phyloP scores from a whole-genome alignment of 2,888 invertebrate genomes.

The Agrochola lota region DNA sequence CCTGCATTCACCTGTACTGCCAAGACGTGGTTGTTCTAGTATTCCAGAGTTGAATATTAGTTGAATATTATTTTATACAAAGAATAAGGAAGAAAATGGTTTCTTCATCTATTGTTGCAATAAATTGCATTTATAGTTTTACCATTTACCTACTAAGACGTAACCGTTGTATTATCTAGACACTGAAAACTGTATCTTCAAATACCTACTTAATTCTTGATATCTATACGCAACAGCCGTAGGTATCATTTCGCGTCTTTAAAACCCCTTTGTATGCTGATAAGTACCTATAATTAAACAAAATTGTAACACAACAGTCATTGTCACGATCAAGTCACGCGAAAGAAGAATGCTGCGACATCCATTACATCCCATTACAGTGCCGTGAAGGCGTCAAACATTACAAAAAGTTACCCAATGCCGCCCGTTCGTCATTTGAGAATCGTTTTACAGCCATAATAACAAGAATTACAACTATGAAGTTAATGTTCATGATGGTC shows the following conservation, averaged over 20 bases:
- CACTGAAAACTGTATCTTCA: background rate
- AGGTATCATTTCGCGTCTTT: conserved; percentile 14
- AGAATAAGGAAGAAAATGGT: background rate
- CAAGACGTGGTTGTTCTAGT: conserved; percentile 11
- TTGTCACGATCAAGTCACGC: conserved; percentile 41
- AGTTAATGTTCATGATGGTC: conserved; percentile 58
- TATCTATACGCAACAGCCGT: background rate
- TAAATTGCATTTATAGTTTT: background rate
- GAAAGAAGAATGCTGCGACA: conserved; percentile 65
- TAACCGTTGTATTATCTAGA: background rate
- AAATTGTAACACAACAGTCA: conserved; percentile 51
- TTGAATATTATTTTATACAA: background rate
- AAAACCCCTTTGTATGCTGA: conserved; percentile 35
- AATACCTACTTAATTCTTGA: background rate
- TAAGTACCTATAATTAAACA: conserved; percentile 60
- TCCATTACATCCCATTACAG: conserved; percentile 72
- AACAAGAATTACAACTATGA: conserved; percentile 72
- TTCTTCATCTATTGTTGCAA: background rate
- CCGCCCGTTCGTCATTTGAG: conserved; percentile 63
- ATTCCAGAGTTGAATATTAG: conserved; percentile 1
- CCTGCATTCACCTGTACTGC: conserved; percentile 49
- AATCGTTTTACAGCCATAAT: conserved; percentile 71
- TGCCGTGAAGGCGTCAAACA: conserved; percentile 70
- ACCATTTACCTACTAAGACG: no score
- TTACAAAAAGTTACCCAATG: conserved; percentile 63